Evolutionary conservation across 35 echinoderm and acorn worm genomes (phyloP), one percentile per base, ranked within the genome.

Genomic region (Acanthaster planci): DNA sequence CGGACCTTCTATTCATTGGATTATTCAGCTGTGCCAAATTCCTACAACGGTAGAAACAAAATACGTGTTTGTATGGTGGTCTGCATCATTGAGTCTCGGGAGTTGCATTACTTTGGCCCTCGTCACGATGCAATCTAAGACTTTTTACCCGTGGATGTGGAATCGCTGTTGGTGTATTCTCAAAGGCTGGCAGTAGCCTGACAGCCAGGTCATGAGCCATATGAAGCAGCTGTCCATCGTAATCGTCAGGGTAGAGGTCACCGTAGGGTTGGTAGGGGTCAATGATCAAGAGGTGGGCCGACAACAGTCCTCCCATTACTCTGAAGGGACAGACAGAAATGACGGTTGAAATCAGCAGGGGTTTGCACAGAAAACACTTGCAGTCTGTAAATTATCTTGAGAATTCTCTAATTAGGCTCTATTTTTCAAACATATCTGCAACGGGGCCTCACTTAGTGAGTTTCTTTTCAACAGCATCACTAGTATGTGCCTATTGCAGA

Each of bases 121-220:
- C n/a, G n/a, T n/a, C n/a, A n/a, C n/a, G n/a, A n/a, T n/a, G n/a
- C 12, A 12, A 47, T 60, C 55, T 31, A 58, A 14, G 26, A 40
- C 30, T 12, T 67, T 82, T 60, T 86, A 99, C 96, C 85, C 96
- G 94, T 60, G 96, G 96, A 67, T 99, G 96, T 52, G 96, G 96
- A 60, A 99, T 81, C 27, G 92, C 92, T 52, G 96, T 99, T 7
- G 80, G 37, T 58, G 96, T 94, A 39, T 91, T 94, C 38, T 93
- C 85, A 87, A 99, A 99, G 47, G 92, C 96, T 77, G 96, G 92
- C 50, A 99, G 82, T 29, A 99, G 76, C 50, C 96, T 81, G 34
- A 83, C 84, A 8, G 87, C 96, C 18, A 99, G 77, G 36, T 99
- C 92, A 79, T 99, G 87, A 7, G 96, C 96, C n/a, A 99, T 59